Percentiles rank a stretch among this genome's conserved stretches.
These are phyloP conservation scores for Andrena chrysosceles DNA, from an alignment of 2,888 invertebrate genomes.

Conservation along the genomic window DNA sequence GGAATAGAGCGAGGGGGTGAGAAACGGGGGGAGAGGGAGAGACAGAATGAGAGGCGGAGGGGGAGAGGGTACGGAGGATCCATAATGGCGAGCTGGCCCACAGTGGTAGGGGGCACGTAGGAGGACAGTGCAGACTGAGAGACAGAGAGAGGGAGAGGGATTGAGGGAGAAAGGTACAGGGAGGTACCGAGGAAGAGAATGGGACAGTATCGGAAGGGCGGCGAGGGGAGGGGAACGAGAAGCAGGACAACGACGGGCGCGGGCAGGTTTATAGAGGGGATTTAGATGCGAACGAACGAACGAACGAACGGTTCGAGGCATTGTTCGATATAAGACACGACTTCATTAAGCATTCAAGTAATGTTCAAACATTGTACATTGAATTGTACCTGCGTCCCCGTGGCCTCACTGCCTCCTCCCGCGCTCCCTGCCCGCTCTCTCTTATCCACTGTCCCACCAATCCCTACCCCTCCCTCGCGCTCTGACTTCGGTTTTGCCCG, in stretches of 20 bases:
- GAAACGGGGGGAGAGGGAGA: neutral
- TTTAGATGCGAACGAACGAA: constrained; percentile 77
- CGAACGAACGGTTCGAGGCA: constrained; percentile 76
- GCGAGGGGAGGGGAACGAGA: constrained; percentile 41
- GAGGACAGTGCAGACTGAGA: constrained; percentile 15
- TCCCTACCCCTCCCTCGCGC: neutral
- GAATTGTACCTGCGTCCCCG: constrained; percentile 77
- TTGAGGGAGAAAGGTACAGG: neutral
- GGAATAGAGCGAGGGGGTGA: constrained; percentile 8
- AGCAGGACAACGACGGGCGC: constrained; percentile 59
- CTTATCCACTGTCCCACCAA: constrained; percentile 40
- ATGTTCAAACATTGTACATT: constrained; percentile 81
- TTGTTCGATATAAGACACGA: constrained; percentile 83
- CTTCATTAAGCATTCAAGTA: constrained; percentile 83
- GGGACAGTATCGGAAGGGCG: constrained; percentile 56
- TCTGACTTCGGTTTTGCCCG: constrained; percentile 55
- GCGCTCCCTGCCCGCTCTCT: constrained; percentile 39
- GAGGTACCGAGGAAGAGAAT: constrained; percentile 41
- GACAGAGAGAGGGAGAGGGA: constrained; percentile 11
- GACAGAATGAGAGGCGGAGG: neutral
- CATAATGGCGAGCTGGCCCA: constrained; percentile 58
- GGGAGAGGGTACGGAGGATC: constrained; percentile 21
- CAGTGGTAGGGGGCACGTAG: constrained; percentile 34
- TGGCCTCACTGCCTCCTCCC: constrained; percentile 61
- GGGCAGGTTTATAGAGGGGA: constrained; percentile 76